Percentiles rank a stretch among this genome's conserved stretches.
Evolutionary conservation across 2,113 vertebrate genomes (phyloP).

Genomic region (Coreoperca whiteheadi): DNA sequence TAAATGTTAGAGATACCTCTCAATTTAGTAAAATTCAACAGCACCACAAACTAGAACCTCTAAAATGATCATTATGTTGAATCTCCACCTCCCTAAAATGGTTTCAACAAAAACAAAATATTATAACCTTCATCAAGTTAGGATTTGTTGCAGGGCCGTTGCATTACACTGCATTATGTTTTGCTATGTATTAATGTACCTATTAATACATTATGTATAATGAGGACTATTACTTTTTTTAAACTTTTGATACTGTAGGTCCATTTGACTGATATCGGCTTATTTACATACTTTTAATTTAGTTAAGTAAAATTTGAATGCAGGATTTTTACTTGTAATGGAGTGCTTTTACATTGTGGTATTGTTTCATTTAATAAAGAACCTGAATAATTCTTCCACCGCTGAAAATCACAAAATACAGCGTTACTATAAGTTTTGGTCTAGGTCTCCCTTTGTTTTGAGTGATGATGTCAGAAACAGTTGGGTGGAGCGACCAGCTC

Average conservation of each 20-base stretch:
- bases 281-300: background rate
- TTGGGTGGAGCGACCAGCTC: slow-evolving; percentile 48
- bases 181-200: background rate
- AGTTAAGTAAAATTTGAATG: background rate
- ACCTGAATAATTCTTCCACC: too few relatives aligned
- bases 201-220: background rate
- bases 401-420: too few relatives aligned
- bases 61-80: background rate
- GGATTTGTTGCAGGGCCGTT: background rate
- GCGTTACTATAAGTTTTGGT: too few relatives aligned
- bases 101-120: background rate
- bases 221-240: background rate
- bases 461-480: slow-evolving; percentile 60
- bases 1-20: background rate
- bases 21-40: background rate
- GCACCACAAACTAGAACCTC: background rate
- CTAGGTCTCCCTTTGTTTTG: slow-evolving; percentile 10
- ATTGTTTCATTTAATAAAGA: too few relatives aligned
- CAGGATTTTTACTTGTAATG: too few relatives aligned
- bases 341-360: too few relatives aligned
- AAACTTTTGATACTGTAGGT: background rate
- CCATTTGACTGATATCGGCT: background rate
- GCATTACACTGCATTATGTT: background rate
- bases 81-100: background rate
- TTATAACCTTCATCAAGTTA: background rate